Evolutionary conservation across 2,888 invertebrate species (phyloP).

Genomic region (Drosophila trichaetosa): DNA sequence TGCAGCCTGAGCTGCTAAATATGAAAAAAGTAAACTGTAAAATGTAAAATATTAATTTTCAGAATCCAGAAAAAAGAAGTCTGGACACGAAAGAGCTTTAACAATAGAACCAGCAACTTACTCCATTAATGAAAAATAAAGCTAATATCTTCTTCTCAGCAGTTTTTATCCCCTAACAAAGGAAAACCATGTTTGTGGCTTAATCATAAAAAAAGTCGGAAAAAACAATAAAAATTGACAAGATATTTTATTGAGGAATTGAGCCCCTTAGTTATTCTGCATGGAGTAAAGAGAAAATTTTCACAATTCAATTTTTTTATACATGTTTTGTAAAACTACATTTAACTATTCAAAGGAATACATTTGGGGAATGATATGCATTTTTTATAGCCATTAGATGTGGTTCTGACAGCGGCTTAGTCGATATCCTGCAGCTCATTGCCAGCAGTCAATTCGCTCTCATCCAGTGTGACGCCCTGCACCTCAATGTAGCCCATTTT

Average conservation of each 20-base stretch:
- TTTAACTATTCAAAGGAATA: constrained; percentile 14
- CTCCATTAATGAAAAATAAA: neutral
- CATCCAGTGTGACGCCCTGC: constrained; percentile 45
- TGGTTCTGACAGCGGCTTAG: constrained; percentile 3
- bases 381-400: neutral
- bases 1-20: constrained; percentile 24
- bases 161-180: neutral
- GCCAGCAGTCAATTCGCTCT: constrained; percentile 25
- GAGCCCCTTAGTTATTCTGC: neutral
- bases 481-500: constrained; percentile 39
- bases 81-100: neutral
- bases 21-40: constrained; percentile 1
- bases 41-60: constrained; percentile 30
- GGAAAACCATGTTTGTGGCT: neutral
- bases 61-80: neutral
- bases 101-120: neutral
- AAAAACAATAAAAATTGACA: neutral
- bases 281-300: constrained; percentile 27
- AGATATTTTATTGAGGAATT: neutral
- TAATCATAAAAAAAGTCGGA: neutral
- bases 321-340: constrained; percentile 25
- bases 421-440: constrained; percentile 43
- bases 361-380: neutral
- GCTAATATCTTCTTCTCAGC: neutral
- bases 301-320: constrained; percentile 49